Conservation (phyloP, 2,888 invertebrate species). For the Hyles lineata region DNA sequence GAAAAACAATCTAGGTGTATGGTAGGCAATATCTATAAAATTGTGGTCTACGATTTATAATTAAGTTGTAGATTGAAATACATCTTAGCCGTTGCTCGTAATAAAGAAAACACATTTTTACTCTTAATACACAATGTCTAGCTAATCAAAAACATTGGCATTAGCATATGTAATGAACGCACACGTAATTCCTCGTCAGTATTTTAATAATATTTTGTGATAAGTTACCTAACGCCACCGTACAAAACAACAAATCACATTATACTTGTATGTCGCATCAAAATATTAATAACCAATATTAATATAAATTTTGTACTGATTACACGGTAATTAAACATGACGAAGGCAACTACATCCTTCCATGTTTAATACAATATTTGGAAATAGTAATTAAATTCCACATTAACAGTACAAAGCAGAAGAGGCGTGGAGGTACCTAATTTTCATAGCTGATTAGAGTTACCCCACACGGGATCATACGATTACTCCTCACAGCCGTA, state of each 20-base stretch:
- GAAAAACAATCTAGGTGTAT: too few relatives aligned
- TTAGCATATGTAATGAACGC: too few relatives aligned
- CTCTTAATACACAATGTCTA: too few relatives aligned
- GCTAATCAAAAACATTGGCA: too few relatives aligned
- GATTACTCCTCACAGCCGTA: slow-evolving; percentile 64
- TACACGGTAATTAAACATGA: slow-evolving; percentile 68
- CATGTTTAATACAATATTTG: slow-evolving; percentile 68
- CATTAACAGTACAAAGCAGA: slow-evolving; percentile 79
- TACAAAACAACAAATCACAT: neutral
- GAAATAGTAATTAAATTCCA: slow-evolving; percentile 83
- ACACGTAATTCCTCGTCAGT: too few relatives aligned
- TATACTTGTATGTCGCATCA: neutral
- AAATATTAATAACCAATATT: neutral
- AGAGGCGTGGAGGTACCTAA: slow-evolving; percentile 81
- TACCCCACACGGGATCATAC: slow-evolving; percentile 76
- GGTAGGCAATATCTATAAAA: too few relatives aligned
- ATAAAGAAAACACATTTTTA: too few relatives aligned
- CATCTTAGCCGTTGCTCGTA: too few relatives aligned
- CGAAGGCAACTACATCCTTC: slow-evolving; percentile 53
- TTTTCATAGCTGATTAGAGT: slow-evolving; percentile 84
- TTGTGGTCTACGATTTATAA: too few relatives aligned
- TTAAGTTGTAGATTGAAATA: too few relatives aligned
- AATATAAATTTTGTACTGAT: slow-evolving; percentile 17
- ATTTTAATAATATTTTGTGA: too few relatives aligned
- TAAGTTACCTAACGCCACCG: too few relatives aligned